Evolutionary conservation across 2,113 vertebrate genomes (phyloP).

Genomic region (Cebus imitator): DNA sequence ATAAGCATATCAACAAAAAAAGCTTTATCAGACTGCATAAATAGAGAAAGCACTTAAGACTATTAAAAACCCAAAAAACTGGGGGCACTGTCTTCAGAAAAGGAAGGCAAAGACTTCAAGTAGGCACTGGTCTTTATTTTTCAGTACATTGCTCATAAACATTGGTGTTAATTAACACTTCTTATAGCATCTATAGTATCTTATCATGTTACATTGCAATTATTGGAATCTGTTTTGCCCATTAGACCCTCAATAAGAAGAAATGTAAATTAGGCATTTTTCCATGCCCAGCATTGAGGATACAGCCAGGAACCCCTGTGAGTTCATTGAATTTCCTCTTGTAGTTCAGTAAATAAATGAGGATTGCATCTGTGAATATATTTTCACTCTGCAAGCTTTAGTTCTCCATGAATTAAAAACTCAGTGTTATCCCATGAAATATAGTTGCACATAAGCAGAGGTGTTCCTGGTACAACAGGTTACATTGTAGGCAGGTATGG

Average conservation of each 20-base stretch:
- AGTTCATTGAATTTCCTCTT: neutral
- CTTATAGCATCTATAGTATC: neutral
- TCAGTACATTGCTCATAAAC: neutral
- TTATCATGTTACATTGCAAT: neutral
- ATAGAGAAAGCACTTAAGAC: neutral
- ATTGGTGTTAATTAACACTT: neutral
- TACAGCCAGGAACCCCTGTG: neutral
- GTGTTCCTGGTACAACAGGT: conserved; percentile 13
- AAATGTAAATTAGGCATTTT: neutral
- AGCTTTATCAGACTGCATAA: neutral
- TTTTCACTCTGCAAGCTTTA: neutral
- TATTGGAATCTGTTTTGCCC: neutral
- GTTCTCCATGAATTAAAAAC: neutral
- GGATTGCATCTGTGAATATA: neutral
- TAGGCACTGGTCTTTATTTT: neutral
- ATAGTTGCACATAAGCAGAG: neutral
- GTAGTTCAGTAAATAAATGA: neutral
- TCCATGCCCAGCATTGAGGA: neutral
- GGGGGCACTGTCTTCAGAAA: neutral
- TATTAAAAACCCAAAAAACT: neutral
- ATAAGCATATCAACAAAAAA: neutral
- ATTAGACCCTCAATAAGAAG: neutral
- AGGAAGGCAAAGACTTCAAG: neutral
- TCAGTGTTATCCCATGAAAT: neutral
- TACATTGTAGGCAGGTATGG: conserved; percentile 42